Conservation (phyloP, 2,888 invertebrate species). For the Hirtodrosophila duncani region DNA sequence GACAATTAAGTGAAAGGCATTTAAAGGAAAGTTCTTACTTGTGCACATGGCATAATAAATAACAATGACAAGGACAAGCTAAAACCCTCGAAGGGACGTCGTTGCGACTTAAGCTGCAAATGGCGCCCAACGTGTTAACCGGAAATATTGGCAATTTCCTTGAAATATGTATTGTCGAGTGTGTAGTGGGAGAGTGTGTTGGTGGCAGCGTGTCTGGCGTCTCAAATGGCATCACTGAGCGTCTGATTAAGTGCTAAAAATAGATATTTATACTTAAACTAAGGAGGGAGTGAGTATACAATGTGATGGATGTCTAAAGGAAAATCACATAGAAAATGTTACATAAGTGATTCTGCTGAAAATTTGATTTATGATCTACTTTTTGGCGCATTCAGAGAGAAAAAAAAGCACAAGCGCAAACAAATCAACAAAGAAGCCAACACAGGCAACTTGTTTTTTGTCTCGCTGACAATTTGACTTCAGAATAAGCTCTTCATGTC, state of each 20-base stretch:
- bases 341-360: slow-evolving; percentile 16
- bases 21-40: slow-evolving; percentile 21
- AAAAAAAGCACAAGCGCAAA: neutral
- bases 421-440: slow-evolving; percentile 6
- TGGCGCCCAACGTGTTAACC: slow-evolving; percentile 40
- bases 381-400: slow-evolving; percentile 14
- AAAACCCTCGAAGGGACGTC: neutral
- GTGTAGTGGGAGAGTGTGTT: neutral
- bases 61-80: slow-evolving; percentile 12
- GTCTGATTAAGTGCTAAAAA: slow-evolving; percentile 67
- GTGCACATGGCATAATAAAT: slow-evolving; percentile 46
- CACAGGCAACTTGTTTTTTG: slow-evolving; percentile 40
- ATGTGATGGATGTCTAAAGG: slow-evolving; percentile 51
- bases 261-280: slow-evolving; percentile 52
- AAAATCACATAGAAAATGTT: no score
- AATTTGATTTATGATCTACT: slow-evolving; percentile 62
- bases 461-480: slow-evolving; percentile 56
- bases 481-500: slow-evolving; percentile 28
- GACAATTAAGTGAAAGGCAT: slow-evolving; percentile 48
- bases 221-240: slow-evolving; percentile 47
- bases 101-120: no score
- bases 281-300: no score
- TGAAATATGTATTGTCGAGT: slow-evolving; percentile 47
- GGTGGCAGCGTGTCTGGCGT: slow-evolving; percentile 10
- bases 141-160: slow-evolving; percentile 67